A percentile compares a stretch with the other conserved stretches of the same genome.
Evolutionary conservation across 2,113 vertebrate genomes (phyloP).

Genomic region (Pachycephala philippinensis): DNA sequence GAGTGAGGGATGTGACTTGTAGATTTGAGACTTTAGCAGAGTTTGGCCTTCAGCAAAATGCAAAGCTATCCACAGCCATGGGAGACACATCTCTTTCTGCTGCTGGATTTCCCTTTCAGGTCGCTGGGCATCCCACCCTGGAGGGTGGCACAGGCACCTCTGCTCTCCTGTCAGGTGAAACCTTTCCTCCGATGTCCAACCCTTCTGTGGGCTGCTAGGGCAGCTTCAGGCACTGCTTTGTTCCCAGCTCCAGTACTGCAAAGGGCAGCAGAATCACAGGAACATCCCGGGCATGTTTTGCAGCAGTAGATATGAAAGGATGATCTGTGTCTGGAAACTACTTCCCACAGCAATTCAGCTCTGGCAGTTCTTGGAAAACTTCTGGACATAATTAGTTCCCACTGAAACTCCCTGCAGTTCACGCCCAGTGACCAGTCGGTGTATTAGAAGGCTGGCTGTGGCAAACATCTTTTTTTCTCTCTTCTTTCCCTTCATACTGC

Average conservation of each 20-base stretch:
- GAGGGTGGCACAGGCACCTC: background rate
- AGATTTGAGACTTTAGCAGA: background rate
- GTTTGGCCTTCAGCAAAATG: background rate
- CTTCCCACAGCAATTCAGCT: background rate
- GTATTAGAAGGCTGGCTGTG: background rate
- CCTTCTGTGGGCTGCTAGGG: background rate
- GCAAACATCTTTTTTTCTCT: background rate
- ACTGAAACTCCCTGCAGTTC: background rate
- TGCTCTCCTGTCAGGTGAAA: background rate
- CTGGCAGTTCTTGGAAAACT: conserved; percentile 19
- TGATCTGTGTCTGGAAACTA: background rate
- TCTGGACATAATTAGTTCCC: background rate
- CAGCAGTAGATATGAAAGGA: background rate
- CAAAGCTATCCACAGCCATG: background rate
- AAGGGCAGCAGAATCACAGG: background rate
- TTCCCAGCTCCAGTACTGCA: background rate
- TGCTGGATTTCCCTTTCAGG: background rate
- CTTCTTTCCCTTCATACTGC: background rate
- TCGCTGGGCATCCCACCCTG: background rate
- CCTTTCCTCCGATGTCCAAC: background rate
- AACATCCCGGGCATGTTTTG: fast-evolving
- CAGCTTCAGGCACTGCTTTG: background rate
- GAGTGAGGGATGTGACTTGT: background rate
- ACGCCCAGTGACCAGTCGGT: background rate
- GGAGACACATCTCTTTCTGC: background rate